Evolutionary conservation across 2,888 invertebrate genomes (phyloP), one percentile per base, ranked within the genome.

Genomic region (Neoascia interrupta): DNA sequence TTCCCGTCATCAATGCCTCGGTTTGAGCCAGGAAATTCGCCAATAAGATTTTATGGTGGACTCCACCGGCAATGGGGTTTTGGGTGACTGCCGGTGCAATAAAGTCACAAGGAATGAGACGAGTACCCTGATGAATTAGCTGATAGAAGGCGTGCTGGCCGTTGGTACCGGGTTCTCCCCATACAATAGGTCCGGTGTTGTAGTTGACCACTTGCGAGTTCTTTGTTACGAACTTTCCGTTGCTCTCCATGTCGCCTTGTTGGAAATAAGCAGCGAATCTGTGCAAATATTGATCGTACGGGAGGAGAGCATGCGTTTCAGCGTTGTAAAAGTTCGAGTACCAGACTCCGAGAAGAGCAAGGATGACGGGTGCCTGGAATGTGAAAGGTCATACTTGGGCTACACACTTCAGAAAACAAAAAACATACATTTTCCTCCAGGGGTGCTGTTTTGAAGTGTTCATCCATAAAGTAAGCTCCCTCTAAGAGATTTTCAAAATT

Each of bases 101-200:
- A 88, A 99, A 99, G 90, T 99, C 99, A 85, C 96, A 96, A 2
- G 99, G 99, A 85, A 99, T 96, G 83, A 98, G 89, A 79, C 97
- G 86, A 8, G 89, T 89, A 13, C 89, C 89, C 90, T 99, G 99
- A 89, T 99, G 99, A 82, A 99, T 96, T 43, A 99, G 92, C 89
- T 99, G 99, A 89, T 99, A 99, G 91, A 99, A 99, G 66, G 99
- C 99, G 90, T 99, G 99, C 86, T 99, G 99, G 0, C 99, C 99
- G 89, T 99, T 99, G 37, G 99, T 99, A 15, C 99, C 99, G 0
- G 99, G 98, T 89, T 99, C 99, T 58, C 99, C 99, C 89, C 89
- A 89, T 23, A 89, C 88, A 84, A 89, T 89, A 45, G 89, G 89
- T 0, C 89, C 89, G 2, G 89, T 89, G 64, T 84, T 88, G 69